A percentile compares a stretch with the other conserved stretches of the same genome.
phyloP scores from a whole-genome alignment of 2,113 vertebrate species.

The Rhegmatorhina hoffmannsi region DNA sequence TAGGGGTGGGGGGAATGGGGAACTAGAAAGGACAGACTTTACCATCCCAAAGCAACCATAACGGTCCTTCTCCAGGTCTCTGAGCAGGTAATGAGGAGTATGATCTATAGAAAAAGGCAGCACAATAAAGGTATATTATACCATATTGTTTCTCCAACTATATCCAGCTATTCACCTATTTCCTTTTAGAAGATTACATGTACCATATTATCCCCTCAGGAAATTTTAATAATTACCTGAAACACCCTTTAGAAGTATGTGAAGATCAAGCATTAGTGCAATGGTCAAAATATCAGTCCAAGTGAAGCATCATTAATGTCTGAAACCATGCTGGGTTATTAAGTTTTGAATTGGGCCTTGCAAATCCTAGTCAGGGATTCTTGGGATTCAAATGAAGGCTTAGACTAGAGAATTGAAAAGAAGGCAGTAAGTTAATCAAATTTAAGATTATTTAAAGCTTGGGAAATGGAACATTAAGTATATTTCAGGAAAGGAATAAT shows the following conservation, averaged over 20 bases:
- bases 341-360: not conserved
- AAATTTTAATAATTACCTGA: not conserved
- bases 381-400: not conserved
- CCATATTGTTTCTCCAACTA: not conserved
- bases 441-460: conserved; percentile 28
- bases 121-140: not conserved
- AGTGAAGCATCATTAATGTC: not conserved
- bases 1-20: not conserved
- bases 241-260: not conserved
- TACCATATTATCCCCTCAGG: not conserved
- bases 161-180: not conserved
- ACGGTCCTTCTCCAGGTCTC: not conserved
- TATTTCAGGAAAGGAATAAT: conserved; percentile 41
- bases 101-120: not conserved
- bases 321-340: not conserved
- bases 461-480: conserved; percentile 41
- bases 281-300: not conserved
- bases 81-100: not conserved
- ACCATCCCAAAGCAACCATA: not conserved
- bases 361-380: not conserved
- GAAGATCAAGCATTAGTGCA: not conserved
- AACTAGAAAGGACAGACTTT: not conserved
- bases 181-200: not conserved
- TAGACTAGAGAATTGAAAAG: not conserved
- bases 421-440: not conserved